Base-by-base conservation (phyloP, 2,113 vertebrate genomes). In the Spea bombifrons region DNA sequence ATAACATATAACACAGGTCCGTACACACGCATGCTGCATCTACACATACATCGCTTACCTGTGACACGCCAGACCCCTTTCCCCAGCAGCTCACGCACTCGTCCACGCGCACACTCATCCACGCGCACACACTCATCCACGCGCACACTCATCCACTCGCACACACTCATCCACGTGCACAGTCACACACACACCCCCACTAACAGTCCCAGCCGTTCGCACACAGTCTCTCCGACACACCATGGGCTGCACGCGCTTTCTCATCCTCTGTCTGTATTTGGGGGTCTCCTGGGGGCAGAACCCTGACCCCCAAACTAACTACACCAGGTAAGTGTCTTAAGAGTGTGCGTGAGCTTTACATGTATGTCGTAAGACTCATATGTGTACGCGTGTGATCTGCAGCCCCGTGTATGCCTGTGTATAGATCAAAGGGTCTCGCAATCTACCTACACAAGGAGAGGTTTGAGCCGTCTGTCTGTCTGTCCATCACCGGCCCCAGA, bases 261-360 rank as follows among this genome's bases (percentile, higher is more conserved):
- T 66, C 63, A 71, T 71, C 82, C 73, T 73, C 16, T 49, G 59
- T 63, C 71, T 83, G 48, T 9, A 76, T 46, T 57, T 59, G 55
- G 83, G 81, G 61, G 66, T 69, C 48, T 79, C 61, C 66, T 63
- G 45, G 30, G 71, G 47, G n/a, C 43, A 50, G 52, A 52, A 78
- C 68, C 15, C 8, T 43, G 43, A 75, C 73, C 3, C 48, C 45
- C 66, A 61, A 53, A 8, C 81, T 44, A 76, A 81, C 80, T 50
- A 68, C 52, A 67, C 77, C 59, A 73, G 65, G 53, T 53, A 47
- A 50, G 77, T 10, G 10, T 0, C 3, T 12, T 4, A 8, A 43
- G 53, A 16, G 12, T 4, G 0, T 7, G 4, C 30, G 8, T 4
- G 8, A 12, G 0, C 4, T 8, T 30, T 3, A 46, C 45, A 69